Evolutionary conservation across 2,888 invertebrate genomes (phyloP).

Genomic region (Rapana venosa): DNA sequence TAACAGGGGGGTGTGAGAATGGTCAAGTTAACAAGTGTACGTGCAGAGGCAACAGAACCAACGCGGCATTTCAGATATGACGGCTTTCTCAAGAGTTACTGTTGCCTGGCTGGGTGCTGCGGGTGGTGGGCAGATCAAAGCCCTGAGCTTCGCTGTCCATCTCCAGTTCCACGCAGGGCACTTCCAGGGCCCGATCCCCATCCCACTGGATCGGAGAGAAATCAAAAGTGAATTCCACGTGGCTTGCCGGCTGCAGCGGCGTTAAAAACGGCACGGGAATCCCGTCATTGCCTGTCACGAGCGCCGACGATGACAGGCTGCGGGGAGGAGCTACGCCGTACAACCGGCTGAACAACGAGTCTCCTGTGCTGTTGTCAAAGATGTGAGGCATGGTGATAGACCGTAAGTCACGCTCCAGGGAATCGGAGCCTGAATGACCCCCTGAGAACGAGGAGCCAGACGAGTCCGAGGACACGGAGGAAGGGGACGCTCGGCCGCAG

Average conservation of each 20-base stretch:
- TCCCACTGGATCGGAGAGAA: constrained; percentile 9
- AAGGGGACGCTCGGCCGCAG: constrained; percentile 38
- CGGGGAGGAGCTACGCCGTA: constrained; percentile 36
- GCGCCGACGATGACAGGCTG: constrained; percentile 44
- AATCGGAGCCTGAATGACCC: constrained; percentile 47
- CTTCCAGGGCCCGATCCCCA: not conserved
- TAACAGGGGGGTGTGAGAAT: not conserved
- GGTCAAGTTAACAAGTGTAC: not conserved
- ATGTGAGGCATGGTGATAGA: constrained; percentile 62
- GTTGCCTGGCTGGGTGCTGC: not conserved
- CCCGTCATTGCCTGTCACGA: constrained; percentile 37
- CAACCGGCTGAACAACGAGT: constrained; percentile 33
- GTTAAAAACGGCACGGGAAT: constrained; percentile 42
- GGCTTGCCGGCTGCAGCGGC: constrained; percentile 28
- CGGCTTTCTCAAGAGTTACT: not conserved
- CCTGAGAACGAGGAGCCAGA: constrained; percentile 40
- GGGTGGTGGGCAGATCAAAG: not conserved
- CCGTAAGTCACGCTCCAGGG: constrained; percentile 64
- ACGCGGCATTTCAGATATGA: too few species aligned
- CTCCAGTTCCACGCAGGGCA: not conserved
- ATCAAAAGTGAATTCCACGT: constrained; percentile 29
- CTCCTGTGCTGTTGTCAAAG: constrained; percentile 44
- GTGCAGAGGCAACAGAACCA: not conserved
- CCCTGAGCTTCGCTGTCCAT: not conserved
- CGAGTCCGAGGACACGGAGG: constrained; percentile 46